Evolutionary conservation across 1,140 invertebrate genomes (phyloP).

Genomic region (Globodera ellingtonae): DNA sequence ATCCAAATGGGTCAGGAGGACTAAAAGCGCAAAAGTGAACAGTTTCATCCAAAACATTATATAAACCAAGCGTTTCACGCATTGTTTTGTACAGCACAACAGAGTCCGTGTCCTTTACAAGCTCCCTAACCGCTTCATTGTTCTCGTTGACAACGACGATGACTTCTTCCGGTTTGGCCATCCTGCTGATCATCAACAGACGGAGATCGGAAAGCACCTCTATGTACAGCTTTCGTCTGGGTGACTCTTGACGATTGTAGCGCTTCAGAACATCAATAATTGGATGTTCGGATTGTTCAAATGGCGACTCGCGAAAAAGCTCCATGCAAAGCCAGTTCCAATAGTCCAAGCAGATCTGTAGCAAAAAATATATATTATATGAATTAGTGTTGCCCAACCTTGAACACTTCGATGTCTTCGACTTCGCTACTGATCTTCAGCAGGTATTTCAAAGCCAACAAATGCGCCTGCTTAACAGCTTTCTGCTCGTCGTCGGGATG

Average conservation of each 20-base stretch:
- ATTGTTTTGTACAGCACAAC: constrained; percentile 99
- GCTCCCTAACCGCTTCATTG: constrained; percentile 97
- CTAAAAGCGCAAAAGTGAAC: constrained; percentile 66
- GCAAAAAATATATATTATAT: background rate
- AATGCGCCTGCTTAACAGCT: constrained; percentile 34
- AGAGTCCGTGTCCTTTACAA: constrained; percentile 99
- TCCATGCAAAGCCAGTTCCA: constrained; percentile 92
- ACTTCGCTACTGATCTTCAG: constrained; percentile 91
- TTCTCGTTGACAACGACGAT: constrained; percentile 99
- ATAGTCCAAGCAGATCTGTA: constrained; percentile 83
- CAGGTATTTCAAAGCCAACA: constrained; percentile 79
- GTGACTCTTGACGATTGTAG: constrained; percentile 55
- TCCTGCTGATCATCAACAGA: constrained; percentile 98
- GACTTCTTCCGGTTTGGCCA: constrained; percentile 99
- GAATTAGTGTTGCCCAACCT: constrained; percentile 72
- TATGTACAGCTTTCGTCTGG: constrained; percentile 76
- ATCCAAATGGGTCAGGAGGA: constrained; percentile 98
- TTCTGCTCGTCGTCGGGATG: constrained; percentile 30
- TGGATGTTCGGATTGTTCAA: constrained; percentile 70
- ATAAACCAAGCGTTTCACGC: constrained; percentile 82
- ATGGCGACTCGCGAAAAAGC: constrained; percentile 77
- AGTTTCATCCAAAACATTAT: background rate
- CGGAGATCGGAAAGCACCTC: constrained; percentile 83
- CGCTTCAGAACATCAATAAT: constrained; percentile 45
- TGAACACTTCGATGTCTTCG: constrained; percentile 98